Evolutionary conservation across 2,797 vertebrate genomes (phyloP), one percentile per base, ranked within the genome.

Genomic region (Amazona finschi): DNA sequence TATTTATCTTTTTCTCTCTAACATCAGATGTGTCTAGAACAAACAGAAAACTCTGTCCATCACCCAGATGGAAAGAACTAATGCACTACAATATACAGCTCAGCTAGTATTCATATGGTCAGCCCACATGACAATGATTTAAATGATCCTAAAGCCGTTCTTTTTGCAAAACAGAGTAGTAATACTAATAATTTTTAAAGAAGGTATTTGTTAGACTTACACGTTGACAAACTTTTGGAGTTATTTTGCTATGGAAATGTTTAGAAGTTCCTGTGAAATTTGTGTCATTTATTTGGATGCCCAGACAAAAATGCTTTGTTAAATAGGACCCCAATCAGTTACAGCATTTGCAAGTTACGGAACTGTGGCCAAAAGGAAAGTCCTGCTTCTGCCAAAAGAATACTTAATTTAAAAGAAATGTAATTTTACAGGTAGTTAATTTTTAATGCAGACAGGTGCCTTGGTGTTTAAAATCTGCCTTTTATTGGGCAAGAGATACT

Each of bases 391-490:
- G 83, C 73, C 89, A 94, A 82, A 86, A 90, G 52, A 70, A 47
- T 13, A 88, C 71, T 85, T 79, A 43, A 73, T 73, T 77, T 70
- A 0, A 21, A 79, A 85, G 82, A 90, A 64, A 57, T 17, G 47
- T 60, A 80, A 70, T 73, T 94, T 96, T 92, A 74, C 61, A 91
- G 71, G 65, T 80, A 93, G 50, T 95, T 95, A 94, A 85, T 91
- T 75, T 93, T 93, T 91, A 92, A 89, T 76, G 62, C 77, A 76
- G 50, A 25, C 85, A 95, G 89, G 90, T 95, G 36, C 65, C 44
- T 69, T 33, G 24, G 60, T 95, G 84, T 93, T 89, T 90, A 36
- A 87, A 82, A 41, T 20, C 28, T 79, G 57, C 41, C 78, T 97
- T 96, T 94, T 87, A 89, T 94, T 96, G 92, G 46, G n/a, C 3